Evolutionary conservation across 2,113 vertebrate species (phyloP), one percentile per base, ranked within the genome.

Genomic region (Centrocercus urophasianus): DNA sequence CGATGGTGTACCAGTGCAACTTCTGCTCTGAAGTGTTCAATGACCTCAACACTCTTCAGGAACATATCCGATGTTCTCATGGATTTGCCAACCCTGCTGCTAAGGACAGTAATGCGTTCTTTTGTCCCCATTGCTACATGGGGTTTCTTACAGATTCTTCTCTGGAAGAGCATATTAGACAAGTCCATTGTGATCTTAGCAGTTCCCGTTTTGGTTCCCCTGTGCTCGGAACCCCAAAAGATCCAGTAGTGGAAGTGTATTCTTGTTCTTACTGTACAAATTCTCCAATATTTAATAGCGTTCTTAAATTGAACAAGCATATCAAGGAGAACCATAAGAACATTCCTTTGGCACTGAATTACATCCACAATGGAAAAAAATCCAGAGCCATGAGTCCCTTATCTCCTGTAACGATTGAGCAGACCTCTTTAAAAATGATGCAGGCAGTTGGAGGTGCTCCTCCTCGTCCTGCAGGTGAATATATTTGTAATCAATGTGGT

Each of bases 251-350:
- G 30, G 98, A 99, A 96, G 99, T 99, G 42, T 99, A 99, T 95
- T 99, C 99, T 79, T 99, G 99, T 97, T 99, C 99, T 45, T 99
- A 99, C 93, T 99, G 99, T 98, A 99, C 99, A 76, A 99, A 99
- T 96, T 99, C 99, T 38, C 99, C 99, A 60, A 99, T 99, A 94
- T 99, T 99, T 97, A 99, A 99, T 97, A 99, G 98, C 76, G 98
- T 99, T 93, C 98, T 99, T 90, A 99, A 99, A 96, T 97, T 99
- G 84, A 99, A 99, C 97, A 99, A 99, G 86, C 99, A 99, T 97
- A 98, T 99, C 96, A 99, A 99, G 96, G 99, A 99, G 97, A 99
- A 99, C 93, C 99, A 99, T 97, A 99, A 99, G 98, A 99, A 99
- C 98, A 99, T 99, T 97, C 99, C 99, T 71, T 97, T 99, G 96